Conservation (phyloP, 2,113 vertebrate genomes). For the Lathamus discolor region DNA sequence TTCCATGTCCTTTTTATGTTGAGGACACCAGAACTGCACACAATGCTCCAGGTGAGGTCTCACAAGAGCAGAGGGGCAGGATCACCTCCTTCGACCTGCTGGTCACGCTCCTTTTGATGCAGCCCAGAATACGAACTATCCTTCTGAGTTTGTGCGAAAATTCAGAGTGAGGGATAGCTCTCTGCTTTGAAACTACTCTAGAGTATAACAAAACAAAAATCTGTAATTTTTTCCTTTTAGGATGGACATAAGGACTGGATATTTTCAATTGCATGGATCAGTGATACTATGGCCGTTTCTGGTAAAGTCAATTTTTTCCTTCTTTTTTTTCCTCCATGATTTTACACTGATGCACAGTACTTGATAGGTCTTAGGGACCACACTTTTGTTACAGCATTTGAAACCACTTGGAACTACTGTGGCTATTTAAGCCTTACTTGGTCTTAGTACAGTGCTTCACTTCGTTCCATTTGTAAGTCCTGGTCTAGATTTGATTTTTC, state of each 20-base stretch:
- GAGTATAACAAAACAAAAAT: not conserved
- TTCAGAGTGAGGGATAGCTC: not conserved
- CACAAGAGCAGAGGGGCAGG: too few relatives aligned
- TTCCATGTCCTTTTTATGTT: too few relatives aligned
- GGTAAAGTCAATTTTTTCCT: constrained; percentile 76
- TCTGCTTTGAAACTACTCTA: not conserved
- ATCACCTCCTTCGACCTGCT: too few relatives aligned
- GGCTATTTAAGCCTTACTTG: not conserved
- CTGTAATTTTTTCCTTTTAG: constrained; percentile 64
- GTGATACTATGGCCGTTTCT: constrained; percentile 95
- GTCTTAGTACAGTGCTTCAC: not conserved
- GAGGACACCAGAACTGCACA: too few relatives aligned
- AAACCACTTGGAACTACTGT: not conserved
- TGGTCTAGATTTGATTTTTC: not conserved
- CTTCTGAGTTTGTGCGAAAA: not conserved
- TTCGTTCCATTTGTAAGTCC: not conserved
- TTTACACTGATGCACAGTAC: not conserved
- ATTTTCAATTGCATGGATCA: constrained; percentile 99
- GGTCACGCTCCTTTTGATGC: too few relatives aligned
- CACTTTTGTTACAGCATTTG: not conserved
- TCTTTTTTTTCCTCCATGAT: not conserved
- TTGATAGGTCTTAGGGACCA: not conserved
- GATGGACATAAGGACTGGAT: constrained; percentile 99
- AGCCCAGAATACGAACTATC: not conserved
- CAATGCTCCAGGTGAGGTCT: too few relatives aligned